phyloP scores from a whole-genome alignment of 2,888 invertebrate genomes.

The Limenitis camilla region DNA sequence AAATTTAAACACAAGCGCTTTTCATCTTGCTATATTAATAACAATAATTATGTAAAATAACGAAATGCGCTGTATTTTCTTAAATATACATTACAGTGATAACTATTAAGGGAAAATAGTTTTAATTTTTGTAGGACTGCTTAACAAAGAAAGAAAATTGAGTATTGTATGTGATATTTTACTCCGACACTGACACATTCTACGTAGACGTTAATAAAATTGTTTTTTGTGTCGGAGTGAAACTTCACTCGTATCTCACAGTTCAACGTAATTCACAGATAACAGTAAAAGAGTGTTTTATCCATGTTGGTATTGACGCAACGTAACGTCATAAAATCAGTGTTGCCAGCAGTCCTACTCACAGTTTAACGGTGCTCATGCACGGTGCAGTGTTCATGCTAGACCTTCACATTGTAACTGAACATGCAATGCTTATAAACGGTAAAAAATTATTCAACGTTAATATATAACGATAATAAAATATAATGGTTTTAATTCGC shows the following conservation, averaged over 20 bases:
- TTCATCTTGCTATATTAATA: background rate
- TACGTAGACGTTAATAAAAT: too few relatives aligned
- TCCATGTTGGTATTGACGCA: too few relatives aligned
- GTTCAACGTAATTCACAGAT: too few relatives aligned
- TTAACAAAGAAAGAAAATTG: background rate
- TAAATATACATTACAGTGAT: constrained; percentile 8
- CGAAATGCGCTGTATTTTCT: background rate
- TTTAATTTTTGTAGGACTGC: constrained; percentile 8
- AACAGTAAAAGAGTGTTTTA: too few relatives aligned
- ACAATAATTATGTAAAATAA: background rate
- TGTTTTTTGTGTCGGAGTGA: too few relatives aligned
- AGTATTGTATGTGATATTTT: constrained; percentile 3
- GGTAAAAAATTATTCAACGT: constrained; percentile 8
- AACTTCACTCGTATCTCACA: too few relatives aligned
- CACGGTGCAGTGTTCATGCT: constrained; percentile 43
- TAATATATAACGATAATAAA: constrained; percentile 12
- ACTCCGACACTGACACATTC: background rate
- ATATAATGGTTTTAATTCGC: background rate
- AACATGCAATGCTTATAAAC: constrained; percentile 26
- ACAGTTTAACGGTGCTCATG: constrained; percentile 32
- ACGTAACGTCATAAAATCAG: too few relatives aligned
- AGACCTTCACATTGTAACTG: constrained; percentile 21
- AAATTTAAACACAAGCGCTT: constrained; percentile 26
- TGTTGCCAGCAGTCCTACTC: constrained; percentile 11
- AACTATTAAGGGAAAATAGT: constrained; percentile 7